Evolutionary conservation across 2,113 vertebrate species (phyloP).

Genomic region (Coryphaenoides rupestris): DNA sequence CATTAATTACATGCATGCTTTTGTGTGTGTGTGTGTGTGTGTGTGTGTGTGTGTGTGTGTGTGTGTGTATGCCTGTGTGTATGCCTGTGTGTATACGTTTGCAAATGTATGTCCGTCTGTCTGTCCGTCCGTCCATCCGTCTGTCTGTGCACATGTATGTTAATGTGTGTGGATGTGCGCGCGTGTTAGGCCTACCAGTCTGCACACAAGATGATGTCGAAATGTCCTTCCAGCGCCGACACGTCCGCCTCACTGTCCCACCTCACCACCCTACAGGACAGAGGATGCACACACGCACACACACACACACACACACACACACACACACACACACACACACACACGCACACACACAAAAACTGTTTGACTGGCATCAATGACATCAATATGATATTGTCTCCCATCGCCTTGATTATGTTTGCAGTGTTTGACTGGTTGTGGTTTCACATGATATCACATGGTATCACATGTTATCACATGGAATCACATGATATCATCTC

Average conservation of each 20-base stretch:
- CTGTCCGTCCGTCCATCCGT: constrained; percentile 96
- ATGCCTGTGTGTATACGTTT: neutral
- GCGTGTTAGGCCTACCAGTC: constrained; percentile 86
- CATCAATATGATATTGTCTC: too few species aligned
- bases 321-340: constrained; percentile 8
- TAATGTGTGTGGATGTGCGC: neutral
- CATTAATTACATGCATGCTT: too few species aligned
- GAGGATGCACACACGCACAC: neutral
- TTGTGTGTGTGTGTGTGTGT: constrained; percentile 10
- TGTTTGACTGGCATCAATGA: too few species aligned
- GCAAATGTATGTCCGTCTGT: constrained; percentile 70
- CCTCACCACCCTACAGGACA: constrained; percentile 82
- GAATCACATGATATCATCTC: too few species aligned
- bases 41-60: constrained; percentile 6
- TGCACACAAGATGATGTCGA: constrained; percentile 98
- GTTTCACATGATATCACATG: too few species aligned
- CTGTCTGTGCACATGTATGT: constrained; percentile 51
- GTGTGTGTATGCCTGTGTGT: constrained; percentile 8
- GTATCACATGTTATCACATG: too few species aligned
- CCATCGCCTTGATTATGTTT: too few species aligned
- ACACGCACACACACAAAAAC: neutral
- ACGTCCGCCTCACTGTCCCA: constrained; percentile 97
- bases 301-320: constrained; percentile 1
- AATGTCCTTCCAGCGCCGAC: constrained; percentile 91
- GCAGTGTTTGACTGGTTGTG: too few species aligned